A percentile compares a stretch with the other conserved stretches of the same genome.
phyloP scores from a whole-genome alignment of 2,113 vertebrate genomes.

The Hippopotamus amphibius region DNA sequence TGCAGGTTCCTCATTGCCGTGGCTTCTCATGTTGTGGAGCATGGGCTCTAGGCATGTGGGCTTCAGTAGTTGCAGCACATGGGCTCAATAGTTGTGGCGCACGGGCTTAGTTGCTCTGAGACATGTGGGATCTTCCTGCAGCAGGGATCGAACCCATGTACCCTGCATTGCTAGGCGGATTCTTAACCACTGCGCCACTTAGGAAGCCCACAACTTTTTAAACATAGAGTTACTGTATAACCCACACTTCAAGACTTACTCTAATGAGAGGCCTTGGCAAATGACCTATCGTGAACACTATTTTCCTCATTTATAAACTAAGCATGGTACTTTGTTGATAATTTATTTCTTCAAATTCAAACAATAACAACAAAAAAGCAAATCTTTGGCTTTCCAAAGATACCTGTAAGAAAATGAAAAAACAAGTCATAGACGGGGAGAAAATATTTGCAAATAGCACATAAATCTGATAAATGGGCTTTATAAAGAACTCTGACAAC shows the following conservation, averaged over 20 bases:
- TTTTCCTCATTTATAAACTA: neutral
- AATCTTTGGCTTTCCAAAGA: neutral
- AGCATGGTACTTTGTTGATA: neutral
- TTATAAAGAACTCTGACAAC: neutral
- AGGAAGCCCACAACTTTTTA: neutral
- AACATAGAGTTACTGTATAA: neutral
- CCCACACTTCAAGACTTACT: neutral
- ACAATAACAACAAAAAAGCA: neutral
- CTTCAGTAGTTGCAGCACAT: too few species aligned
- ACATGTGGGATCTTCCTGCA: too few species aligned
- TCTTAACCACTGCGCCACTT: too few species aligned
- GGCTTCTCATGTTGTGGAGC: too few species aligned
- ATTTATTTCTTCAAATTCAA: slow-evolving; percentile 9
- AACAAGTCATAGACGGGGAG: neutral
- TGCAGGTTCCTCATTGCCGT: too few species aligned
- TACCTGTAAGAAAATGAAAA: neutral
- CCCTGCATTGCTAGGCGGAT: too few species aligned
- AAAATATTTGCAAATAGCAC: neutral
- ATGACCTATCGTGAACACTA: neutral
- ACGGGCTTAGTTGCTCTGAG: too few species aligned
- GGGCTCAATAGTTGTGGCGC: too few species aligned
- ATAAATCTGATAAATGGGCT: neutral
- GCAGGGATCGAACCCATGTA: too few species aligned
- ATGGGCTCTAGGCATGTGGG: too few species aligned
- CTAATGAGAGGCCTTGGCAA: neutral